These are phyloP conservation scores for Edolisoma coerulescens DNA, from an alignment of 2,113 vertebrate genomes.

Conservation along the genomic window DNA sequence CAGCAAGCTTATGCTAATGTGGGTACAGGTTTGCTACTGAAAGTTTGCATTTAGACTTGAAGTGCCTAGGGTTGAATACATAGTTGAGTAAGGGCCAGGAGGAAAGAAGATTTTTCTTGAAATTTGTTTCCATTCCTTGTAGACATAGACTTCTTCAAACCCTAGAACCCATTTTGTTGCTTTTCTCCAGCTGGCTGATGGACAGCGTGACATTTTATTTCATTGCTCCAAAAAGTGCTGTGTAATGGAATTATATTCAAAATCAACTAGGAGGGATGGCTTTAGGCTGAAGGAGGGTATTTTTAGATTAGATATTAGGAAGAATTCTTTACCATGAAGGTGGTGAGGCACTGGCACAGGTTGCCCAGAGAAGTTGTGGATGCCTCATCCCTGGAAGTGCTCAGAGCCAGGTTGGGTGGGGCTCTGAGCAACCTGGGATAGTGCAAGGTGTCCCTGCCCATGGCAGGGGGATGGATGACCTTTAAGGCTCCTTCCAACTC, in stretches of 20 bases:
- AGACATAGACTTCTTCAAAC: background rate
- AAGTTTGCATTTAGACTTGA: background rate
- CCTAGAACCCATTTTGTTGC: background rate
- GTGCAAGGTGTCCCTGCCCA: background rate
- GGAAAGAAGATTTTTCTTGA: background rate
- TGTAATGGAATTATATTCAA: background rate
- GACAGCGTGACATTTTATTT: background rate
- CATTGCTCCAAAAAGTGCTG: background rate
- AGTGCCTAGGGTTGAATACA: background rate
- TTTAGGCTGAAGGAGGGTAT: background rate
- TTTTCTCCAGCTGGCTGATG: background rate
- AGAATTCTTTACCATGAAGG: background rate
- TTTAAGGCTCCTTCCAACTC: background rate
- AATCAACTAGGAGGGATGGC: background rate
- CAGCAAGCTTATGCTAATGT: background rate
- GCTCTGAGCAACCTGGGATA: background rate
- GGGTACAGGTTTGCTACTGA: background rate
- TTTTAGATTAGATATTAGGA: background rate
- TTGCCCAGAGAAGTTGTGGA: background rate
- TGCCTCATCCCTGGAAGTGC: background rate
- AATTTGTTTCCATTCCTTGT: background rate
- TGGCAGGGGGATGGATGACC: no score
- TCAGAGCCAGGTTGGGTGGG: background rate
- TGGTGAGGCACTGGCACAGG: background rate
- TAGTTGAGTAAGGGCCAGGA: background rate